Base-by-base conservation (phyloP, 1,140 invertebrate species). In the Mamestra configurata region DNA sequence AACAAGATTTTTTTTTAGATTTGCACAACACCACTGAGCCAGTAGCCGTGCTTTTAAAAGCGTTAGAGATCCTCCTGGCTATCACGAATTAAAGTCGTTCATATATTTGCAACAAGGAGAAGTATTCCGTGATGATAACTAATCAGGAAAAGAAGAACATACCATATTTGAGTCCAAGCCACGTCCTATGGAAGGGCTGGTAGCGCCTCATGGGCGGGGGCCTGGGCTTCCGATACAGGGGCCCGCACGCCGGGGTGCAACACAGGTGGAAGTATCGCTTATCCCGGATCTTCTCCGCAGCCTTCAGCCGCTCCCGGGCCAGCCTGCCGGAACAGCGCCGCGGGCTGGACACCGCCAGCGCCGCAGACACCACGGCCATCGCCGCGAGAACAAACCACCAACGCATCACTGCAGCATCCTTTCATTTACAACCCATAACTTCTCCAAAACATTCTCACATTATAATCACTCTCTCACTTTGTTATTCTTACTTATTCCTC, bases 101-200 rank as follows among this genome's bases (percentile, higher is more conserved):
- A 31, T 31, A 31, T 3, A 31, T 3, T 3, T 5, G 2, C 5
- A 31, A 1, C 27, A 31, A 31, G 5, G 5, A 31, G 1, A 1
- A 31, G 27, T 31, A 31, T 31, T 31, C 5, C 5, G 27, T 3
- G 27, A 3, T 31, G 27, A 31, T 31, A 31, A 5, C 27, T 31
- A n/a, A n/a, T 31, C 27, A 3, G 27, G 27, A 3, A 31, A 31
- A 31, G 27, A 31, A 15, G 0, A 20, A 40, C 85, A 18, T 92
- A 94, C 93, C 93, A 68, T 94, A 88, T 84, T 93, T 94, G 10
- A 94, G 84, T 57, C 93, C 93, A 64, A 90, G 92, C 93, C 93
- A 94, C 35, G 91, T 93, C 37, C 89, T 93, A 77, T 94, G 93
- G 79, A 89, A 94, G 0, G 93, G 93, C 51, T 93, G 93, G 82